Conservation (phyloP, 1,140 invertebrate species). For the Batillaria attramentaria region DNA sequence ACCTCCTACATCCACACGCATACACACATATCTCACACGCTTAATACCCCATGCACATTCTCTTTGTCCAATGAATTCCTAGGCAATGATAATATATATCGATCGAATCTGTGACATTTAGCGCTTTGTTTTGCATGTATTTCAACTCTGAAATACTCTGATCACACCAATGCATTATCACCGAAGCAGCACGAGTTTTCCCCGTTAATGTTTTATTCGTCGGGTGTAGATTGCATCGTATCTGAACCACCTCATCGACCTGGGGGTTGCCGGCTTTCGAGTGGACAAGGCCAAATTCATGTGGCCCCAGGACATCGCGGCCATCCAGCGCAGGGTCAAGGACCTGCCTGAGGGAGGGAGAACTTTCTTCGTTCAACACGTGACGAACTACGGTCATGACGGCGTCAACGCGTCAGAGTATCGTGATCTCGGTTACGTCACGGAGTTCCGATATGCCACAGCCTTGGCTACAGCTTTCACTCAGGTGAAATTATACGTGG, state of each 20-base stretch:
- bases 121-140: too few species aligned
- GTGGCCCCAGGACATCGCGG: conserved; percentile 55
- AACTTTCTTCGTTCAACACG: conserved; percentile 80
- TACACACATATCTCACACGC: too few species aligned
- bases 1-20: too few species aligned
- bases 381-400: conserved; percentile 80
- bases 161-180: too few species aligned
- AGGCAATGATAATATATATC: too few species aligned
- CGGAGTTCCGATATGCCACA: conserved; percentile 80
- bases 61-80: too few species aligned
- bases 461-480: conserved; percentile 45
- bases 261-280: conserved; percentile 82
- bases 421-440: conserved; percentile 76
- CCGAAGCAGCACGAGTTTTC: too few species aligned
- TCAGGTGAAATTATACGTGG: too few species aligned
- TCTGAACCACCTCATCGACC: conserved; percentile 74
- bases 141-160: too few species aligned
- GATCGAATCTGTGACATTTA: too few species aligned
- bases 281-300: conserved; percentile 61
- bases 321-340: conserved; percentile 67
- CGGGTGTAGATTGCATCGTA: conserved; percentile 73
- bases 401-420: conserved; percentile 74
- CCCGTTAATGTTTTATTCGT: too few species aligned
- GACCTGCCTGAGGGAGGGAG: conserved; percentile 58
- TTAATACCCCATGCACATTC: too few species aligned